These are phyloP conservation scores for Paraescarpia echinospica DNA, from an alignment of 1,140 invertebrate species.

Conservation along the genomic window DNA sequence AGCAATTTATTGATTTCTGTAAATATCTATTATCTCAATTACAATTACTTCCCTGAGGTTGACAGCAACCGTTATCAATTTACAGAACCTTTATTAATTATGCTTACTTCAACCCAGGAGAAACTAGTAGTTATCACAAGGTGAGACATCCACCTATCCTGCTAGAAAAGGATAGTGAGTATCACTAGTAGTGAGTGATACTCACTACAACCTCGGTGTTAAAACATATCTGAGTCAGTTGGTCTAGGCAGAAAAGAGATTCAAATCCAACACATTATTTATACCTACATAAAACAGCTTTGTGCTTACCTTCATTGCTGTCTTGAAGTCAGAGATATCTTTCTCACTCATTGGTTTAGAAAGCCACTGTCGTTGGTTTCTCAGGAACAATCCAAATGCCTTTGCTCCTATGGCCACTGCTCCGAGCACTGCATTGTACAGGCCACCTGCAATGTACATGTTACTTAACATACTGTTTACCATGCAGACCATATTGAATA, in stretches of 20 bases:
- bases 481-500: not conserved
- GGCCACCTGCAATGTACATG: constrained; percentile 43
- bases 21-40: too few species aligned
- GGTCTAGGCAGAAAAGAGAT: not conserved
- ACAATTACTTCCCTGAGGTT: too few species aligned
- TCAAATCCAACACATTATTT: not conserved
- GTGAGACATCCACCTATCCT: too few species aligned
- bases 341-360: constrained; percentile 57
- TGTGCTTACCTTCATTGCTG: constrained; percentile 45
- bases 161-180: too few species aligned
- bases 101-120: too few species aligned
- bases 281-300: not conserved
- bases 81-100: too few species aligned
- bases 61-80: too few species aligned
- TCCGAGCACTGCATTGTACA: constrained; percentile 53
- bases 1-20: too few species aligned
- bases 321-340: constrained; percentile 54
- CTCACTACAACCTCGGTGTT: not conserved
- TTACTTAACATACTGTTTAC: not conserved
- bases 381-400: constrained; percentile 61
- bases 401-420: constrained; percentile 54
- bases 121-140: too few species aligned
- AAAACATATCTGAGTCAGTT: too few species aligned
- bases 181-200: too few species aligned
- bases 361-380: constrained; percentile 60